phyloP scores from a whole-genome alignment of 2,888 invertebrate species.

The Eulithis prunata region DNA sequence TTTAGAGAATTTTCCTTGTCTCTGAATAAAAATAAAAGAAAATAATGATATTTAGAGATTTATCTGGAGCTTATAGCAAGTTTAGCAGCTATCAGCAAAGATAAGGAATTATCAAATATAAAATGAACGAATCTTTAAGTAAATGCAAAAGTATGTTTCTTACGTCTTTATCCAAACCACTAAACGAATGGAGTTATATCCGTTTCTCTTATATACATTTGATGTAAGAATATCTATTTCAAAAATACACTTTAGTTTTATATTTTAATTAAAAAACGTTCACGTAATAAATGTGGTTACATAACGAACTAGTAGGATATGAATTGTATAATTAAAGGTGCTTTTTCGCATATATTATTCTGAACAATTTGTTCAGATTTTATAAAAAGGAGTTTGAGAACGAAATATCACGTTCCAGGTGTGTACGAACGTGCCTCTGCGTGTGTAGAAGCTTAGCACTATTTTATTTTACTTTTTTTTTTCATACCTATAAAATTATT shows the following conservation, averaged over 20 bases:
- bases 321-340: neutral
- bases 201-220: neutral
- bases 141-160: too few relatives aligned
- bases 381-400: conserved; percentile 17
- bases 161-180: too few relatives aligned
- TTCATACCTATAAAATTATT: too few relatives aligned
- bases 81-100: too few relatives aligned
- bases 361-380: conserved; percentile 5
- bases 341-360: neutral
- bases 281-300: neutral
- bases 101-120: too few relatives aligned
- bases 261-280: neutral
- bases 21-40: neutral
- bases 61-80: too few relatives aligned
- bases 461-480: conserved; percentile 15
- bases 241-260: neutral
- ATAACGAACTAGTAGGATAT: too few relatives aligned
- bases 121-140: too few relatives aligned
- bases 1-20: neutral
- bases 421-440: conserved; percentile 40
- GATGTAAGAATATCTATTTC: neutral
- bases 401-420: conserved; percentile 37
- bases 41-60: neutral
- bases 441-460: conserved; percentile 37
- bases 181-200: too few relatives aligned